Conservation (phyloP, 2,888 invertebrate species). For the Melieria omissa region DNA sequence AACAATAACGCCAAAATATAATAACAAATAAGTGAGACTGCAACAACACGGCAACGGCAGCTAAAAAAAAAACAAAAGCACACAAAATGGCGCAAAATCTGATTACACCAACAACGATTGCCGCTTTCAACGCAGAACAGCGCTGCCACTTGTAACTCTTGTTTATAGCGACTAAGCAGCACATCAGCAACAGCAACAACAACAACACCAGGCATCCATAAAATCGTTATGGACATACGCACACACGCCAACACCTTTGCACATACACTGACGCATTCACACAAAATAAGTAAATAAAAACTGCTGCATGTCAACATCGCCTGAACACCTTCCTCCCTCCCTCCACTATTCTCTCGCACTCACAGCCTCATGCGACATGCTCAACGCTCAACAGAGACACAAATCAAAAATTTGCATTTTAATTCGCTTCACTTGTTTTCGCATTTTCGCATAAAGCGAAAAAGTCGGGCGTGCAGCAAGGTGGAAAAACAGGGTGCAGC, state of each 20-base stretch:
- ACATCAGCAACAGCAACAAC: background rate
- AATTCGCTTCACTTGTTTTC: constrained; percentile 6
- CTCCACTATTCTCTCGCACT: background rate
- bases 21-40: background rate
- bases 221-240: background rate
- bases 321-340: background rate
- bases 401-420: constrained; percentile 8
- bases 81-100: background rate
- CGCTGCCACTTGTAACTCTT: too few species aligned
- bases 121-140: too few species aligned
- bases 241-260: background rate
- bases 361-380: background rate
- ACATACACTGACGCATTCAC: background rate
- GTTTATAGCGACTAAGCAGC: too few species aligned
- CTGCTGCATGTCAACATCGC: background rate
- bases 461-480: background rate
- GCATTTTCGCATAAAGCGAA: background rate
- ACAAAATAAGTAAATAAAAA: background rate
- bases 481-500: background rate
- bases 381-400: background rate
- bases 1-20: too few species aligned
- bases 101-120: background rate
- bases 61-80: too few species aligned
- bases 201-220: background rate
- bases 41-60: background rate